Conservation (phyloP, 2,888 invertebrate species). For the Andrena bucephala region DNA sequence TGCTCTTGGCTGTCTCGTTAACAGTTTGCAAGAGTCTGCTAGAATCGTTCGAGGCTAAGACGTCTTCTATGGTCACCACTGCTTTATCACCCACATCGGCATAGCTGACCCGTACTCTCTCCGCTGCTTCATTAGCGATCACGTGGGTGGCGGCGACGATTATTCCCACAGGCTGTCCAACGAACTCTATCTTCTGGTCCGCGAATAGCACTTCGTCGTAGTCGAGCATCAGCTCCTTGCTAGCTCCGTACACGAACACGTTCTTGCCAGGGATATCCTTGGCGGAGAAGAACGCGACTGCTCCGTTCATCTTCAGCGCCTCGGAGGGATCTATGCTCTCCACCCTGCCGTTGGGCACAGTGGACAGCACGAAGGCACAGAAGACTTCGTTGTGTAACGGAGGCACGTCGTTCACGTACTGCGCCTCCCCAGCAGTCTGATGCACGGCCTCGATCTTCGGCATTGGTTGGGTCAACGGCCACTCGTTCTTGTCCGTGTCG, state of each 20-base stretch:
- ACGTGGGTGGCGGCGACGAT: conserved; percentile 89
- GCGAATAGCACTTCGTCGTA: conserved; percentile 80
- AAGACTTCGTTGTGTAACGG: conserved; percentile 89
- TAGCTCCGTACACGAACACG: conserved; percentile 85
- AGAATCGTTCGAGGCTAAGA: conserved; percentile 75
- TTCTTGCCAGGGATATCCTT: conserved; percentile 90
- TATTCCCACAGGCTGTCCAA: conserved; percentile 91
- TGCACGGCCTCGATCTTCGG: conserved; percentile 90
- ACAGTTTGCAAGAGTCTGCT: conserved; percentile 67
- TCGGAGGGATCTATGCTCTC: conserved; percentile 87
- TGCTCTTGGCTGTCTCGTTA: conserved; percentile 65
- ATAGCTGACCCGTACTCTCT: conserved; percentile 87
- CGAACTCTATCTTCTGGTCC: conserved; percentile 86
- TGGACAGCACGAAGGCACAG: conserved; percentile 90
- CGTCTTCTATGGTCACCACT: conserved; percentile 77
- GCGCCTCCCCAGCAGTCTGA: conserved; percentile 91
- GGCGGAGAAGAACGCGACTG: conserved; percentile 88
- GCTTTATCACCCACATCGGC: conserved; percentile 84
- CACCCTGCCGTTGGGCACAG: conserved; percentile 87
- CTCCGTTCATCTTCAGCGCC: conserved; percentile 89
- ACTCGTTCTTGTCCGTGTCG: conserved; percentile 89
- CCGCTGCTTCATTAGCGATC: conserved; percentile 87
- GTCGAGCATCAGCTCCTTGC: conserved; percentile 68
- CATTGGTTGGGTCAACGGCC: conserved; percentile 92
- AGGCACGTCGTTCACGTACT: conserved; percentile 91